Evolutionary conservation across 2,888 invertebrate genomes (phyloP).

Genomic region (Neocrepidodera transversa): DNA sequence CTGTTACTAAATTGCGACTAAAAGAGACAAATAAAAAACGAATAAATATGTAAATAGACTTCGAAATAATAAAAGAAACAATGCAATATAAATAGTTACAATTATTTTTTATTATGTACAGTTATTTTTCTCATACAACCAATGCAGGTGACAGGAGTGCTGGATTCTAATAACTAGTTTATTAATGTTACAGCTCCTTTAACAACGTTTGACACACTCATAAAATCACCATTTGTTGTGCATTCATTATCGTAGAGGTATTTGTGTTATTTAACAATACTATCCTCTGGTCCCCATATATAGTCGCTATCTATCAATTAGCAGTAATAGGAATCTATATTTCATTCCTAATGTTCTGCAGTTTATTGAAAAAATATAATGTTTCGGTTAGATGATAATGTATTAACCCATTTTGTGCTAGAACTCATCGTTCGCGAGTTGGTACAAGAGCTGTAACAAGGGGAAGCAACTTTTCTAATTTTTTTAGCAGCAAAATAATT

Average conservation of each 20-base stretch:
- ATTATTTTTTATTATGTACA: slow-evolving; percentile 62
- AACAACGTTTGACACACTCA: slow-evolving; percentile 18
- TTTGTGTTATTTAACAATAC: slow-evolving; percentile 1
- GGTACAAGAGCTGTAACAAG: slow-evolving; percentile 27
- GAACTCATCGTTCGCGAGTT: slow-evolving; percentile 9
- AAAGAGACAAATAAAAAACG: background rate
- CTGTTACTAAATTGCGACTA: background rate
- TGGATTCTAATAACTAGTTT: slow-evolving; percentile 52
- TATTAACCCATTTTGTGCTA: slow-evolving; percentile 6
- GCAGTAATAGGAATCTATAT: background rate
- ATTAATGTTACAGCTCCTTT: slow-evolving; percentile 25
- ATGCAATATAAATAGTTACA: slow-evolving; percentile 65
- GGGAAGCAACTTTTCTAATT: slow-evolving; percentile 55
- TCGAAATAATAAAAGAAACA: slow-evolving; percentile 62
- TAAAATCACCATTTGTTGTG: slow-evolving; percentile 9
- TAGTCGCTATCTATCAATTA: slow-evolving; percentile 2
- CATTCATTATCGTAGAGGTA: slow-evolving; percentile 11
- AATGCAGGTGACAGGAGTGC: slow-evolving; percentile 58
- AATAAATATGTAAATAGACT: slow-evolving; percentile 53
- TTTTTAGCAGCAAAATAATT: slow-evolving; percentile 57
- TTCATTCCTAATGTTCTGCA: background rate
- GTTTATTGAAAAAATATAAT: slow-evolving; percentile 1
- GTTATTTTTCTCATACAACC: slow-evolving; percentile 59
- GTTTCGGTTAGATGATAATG: background rate
- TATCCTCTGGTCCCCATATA: slow-evolving; percentile 13